Base-by-base conservation (phyloP, 2,797 vertebrate species). In the Nannoperca australis region DNA sequence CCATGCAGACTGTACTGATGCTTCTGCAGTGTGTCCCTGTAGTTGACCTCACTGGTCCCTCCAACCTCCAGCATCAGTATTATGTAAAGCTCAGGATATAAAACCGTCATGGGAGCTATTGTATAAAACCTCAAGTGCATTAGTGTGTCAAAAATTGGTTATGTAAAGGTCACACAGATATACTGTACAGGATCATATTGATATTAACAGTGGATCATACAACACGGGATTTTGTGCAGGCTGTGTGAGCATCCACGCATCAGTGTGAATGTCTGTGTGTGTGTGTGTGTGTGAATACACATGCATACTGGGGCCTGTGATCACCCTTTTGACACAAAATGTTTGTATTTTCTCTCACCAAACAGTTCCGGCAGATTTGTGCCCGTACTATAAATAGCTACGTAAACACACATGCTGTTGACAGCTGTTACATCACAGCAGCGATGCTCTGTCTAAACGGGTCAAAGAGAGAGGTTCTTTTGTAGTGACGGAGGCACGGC, bases 401-500 rank as follows among this genome's bases (percentile, higher is more conserved):
- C 7, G 11, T 79, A 90, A 87, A 90, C 83, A 88, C 70, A 70
- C 85, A 67, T 53, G 82, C 82, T 73, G 90, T 58, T 82, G 87
- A 86, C 93, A 92, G 91, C 89, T 91, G 89, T 92, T 93, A 91
- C 86, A 89, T 90, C 88, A 93, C 87, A 85, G 85, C 62, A 69
- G 82, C 9, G 49, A 66, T 78, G 85, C 80, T 80, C 73, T 15
- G 53, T 56, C 70, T 44, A 73, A 78, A 87, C 84, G 9, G 81
- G 82, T 82, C 83, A 79, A 40, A 78, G 54, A 76, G 45, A 4
- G 71, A 84, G 65, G 50, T 36, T 54, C 49, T 44, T 55, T 17
- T 60, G 38, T 11, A 55, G 49, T 8, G 73, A 83, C 66, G 69
- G 54, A 44, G 45, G 24, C 22, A 60, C 2, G 56, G 32, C 22